Evolutionary conservation across 2,113 vertebrate genomes (phyloP).

Genomic region (Gopherus evgoodei): DNA sequence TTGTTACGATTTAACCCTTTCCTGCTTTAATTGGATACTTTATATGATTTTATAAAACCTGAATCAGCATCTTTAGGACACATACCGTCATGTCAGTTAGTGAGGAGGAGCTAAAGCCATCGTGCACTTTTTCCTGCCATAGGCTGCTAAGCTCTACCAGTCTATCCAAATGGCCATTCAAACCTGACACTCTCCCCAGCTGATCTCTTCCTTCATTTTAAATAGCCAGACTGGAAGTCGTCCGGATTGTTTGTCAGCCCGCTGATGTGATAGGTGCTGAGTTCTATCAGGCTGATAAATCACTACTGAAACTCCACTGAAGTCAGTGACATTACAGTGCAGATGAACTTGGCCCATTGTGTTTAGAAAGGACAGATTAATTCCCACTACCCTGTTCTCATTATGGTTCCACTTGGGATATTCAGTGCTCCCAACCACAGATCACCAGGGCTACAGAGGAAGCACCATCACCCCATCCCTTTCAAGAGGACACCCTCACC

Average conservation of each 20-base stretch:
- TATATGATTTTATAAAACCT: not conserved
- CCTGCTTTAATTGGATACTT: not conserved
- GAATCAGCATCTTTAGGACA: not conserved
- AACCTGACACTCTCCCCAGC: not conserved
- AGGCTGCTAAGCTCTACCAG: not conserved
- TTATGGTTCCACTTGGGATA: not conserved
- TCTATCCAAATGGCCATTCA: not conserved
- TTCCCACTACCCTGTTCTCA: no score
- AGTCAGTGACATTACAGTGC: not conserved
- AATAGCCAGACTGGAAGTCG: not conserved
- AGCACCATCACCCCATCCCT: not conserved
- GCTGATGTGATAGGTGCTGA: not conserved
- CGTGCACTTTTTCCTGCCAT: not conserved
- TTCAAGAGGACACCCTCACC: not conserved
- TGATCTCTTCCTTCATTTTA: not conserved
- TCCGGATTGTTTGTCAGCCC: not conserved
- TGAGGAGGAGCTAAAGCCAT: accelerated
- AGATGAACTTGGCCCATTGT: not conserved
- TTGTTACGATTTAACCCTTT: not conserved
- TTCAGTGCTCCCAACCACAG: not conserved
- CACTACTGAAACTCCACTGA: not conserved
- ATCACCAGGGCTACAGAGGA: not conserved
- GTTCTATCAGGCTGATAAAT: not conserved
- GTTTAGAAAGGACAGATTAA: not conserved
- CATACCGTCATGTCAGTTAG: not conserved